Evolutionary conservation across 1,140 invertebrate genomes (phyloP).

Genomic region (Philopotamus ludificatus): DNA sequence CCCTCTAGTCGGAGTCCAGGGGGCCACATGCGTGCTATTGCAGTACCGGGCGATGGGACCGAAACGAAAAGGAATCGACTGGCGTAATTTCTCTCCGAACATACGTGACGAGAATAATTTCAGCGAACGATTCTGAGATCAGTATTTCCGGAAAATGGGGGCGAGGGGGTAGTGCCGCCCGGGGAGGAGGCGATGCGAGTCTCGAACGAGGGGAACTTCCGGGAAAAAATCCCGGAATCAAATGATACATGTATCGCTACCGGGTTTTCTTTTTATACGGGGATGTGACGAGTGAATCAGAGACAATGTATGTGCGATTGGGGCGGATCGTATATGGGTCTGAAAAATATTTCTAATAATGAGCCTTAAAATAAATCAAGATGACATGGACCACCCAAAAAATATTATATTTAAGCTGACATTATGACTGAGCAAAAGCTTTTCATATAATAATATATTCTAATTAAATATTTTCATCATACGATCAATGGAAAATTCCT

Average conservation of each 20-base stretch:
- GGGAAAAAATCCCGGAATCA: constrained; percentile 16
- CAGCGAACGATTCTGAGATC: constrained; percentile 26
- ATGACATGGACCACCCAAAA: too few species aligned
- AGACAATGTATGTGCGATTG: too few species aligned
- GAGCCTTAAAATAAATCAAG: too few species aligned
- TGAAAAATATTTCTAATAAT: too few species aligned
- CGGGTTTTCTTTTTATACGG: constrained; percentile 1
- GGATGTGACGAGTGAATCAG: too few species aligned
- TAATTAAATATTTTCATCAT: too few species aligned
- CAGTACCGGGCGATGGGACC: background rate
- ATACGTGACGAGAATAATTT: constrained; percentile 39
- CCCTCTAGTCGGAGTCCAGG: background rate
- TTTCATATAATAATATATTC: too few species aligned
- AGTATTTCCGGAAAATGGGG: constrained; percentile 18
- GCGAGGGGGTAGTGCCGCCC: background rate
- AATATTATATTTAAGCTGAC: too few species aligned
- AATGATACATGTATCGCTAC: too few species aligned
- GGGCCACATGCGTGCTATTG: background rate
- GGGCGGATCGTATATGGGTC: too few species aligned
- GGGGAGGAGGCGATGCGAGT: constrained; percentile 6
- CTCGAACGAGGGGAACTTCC: background rate
- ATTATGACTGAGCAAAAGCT: too few species aligned
- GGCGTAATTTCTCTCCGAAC: constrained; percentile 40
- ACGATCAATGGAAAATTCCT: too few species aligned
- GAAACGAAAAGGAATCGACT: constrained; percentile 39